Evolutionary conservation across 37 sponge, comb jelly and placozoan genomes (phyloP), one percentile per base, ranked within the genome.

Genomic region (Axinella damicornis): DNA sequence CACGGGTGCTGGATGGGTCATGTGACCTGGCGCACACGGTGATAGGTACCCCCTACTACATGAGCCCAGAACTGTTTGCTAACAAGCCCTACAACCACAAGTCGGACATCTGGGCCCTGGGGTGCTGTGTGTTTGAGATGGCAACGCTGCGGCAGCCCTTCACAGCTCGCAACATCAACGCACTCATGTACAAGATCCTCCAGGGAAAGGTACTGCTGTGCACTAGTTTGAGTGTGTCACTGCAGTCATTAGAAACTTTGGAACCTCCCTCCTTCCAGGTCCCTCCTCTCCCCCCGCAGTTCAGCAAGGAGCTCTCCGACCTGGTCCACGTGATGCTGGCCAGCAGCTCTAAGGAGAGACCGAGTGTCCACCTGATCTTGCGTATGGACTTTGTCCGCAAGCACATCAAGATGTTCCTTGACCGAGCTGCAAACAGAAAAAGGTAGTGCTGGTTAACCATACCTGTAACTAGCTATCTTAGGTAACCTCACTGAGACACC

Each of bases 41-140:
- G 32, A 88, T 98, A 33, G 99, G 99, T 12, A 98, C 99, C 5
- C 99, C 99, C 2, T 98, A 94, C 82, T 98, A 96, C 90, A 98
- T 98, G 99, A 94, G 95, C 22, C 99, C 99, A 33, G 99, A 98
- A 86, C 88, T 96, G 71, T 98, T 98, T 70, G 71, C 87, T 40
- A 92, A 96, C 74, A 67, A 88, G 33, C 95, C 96, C 0, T 98
- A 98, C 83, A 90, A 94, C 72, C 88, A 94, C 82, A 98, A 98
- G 82, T 92, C 87, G 2, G 90, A 91, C 64, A 85, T 91, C 15
- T 94, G 95, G 91, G 85, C 95, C 22, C 82, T 95, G 2, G 99
- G 99, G 2, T 98, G 99, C 80, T 94, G 94, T 75, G 96, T 98
- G 56, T 94, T 92, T 83, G 99, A 98, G 81, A 96, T 98, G 95